Evolutionary conservation across 2,888 invertebrate genomes (phyloP), one percentile per base, ranked within the genome.

Genomic region (Iselma pallidipennis): DNA sequence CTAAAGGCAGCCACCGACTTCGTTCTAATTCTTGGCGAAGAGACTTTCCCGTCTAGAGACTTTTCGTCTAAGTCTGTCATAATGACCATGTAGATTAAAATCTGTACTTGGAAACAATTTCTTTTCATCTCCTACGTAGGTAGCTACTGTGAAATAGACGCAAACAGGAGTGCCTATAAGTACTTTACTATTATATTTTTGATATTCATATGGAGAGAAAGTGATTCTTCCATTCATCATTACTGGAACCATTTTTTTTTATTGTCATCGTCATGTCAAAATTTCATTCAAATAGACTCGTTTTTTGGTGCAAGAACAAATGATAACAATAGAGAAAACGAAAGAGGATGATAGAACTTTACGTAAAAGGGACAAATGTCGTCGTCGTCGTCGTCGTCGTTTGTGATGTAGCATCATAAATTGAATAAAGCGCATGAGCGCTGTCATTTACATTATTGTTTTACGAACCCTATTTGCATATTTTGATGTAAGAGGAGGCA

Each of bases 391-490:
- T n/a, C n/a, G n/a, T n/a, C n/a, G n/a, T 59, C 52, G 51, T 58
- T 62, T 62, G 62, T 62, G 58, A 62, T 62, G 51, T 51, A 33
- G 52, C 55, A 51, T 33, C 62, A 62, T 51, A 58, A 58, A 58
- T 62, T 59, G 51, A 59, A 62, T 62, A 57, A 50, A 58, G 45
- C 54, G 25, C 52, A 61, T 52, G 57, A 49, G 52, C 31, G 61
- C 33, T 61, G 62, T 62, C 62, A 58, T 58, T 58, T 55, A 51
- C 58, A 62, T 57, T 58, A 61, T 58, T 58, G 58, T 37, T 62
- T 55, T 45, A 31, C 29, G 29, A 23, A 55, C 19, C 12, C 31
- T 25, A 29, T 56, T 49, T 56, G 16, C 56, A 56, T 49, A 56
- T 56, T 49, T 56, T 49, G n/a, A n/a, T n/a, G n/a, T n/a, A n/a